Evolutionary conservation across 2,113 vertebrate genomes (phyloP).

Genomic region (Eolophus roseicapilla): DNA sequence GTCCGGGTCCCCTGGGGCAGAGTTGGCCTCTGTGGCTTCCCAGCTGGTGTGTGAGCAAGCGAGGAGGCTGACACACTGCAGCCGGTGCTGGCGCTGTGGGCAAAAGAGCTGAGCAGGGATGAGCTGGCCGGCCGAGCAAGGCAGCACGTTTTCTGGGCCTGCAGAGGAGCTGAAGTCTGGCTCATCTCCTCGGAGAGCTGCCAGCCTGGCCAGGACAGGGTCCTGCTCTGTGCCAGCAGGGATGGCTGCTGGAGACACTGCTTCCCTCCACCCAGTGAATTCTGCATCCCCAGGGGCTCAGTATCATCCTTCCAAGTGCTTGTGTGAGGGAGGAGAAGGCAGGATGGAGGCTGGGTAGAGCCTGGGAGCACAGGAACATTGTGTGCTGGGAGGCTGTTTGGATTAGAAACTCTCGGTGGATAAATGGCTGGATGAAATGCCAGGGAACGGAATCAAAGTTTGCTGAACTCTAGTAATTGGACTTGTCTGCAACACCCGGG

Average conservation of each 20-base stretch:
- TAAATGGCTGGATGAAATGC: conserved; percentile 49
- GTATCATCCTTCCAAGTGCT: not conserved
- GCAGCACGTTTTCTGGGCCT: not conserved
- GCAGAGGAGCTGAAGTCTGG: not conserved
- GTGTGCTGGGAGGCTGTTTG: conserved; percentile 58
- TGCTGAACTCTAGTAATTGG: conserved; percentile 51
- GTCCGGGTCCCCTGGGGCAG: not conserved
- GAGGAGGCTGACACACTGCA: not conserved
- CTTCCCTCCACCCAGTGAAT: not conserved
- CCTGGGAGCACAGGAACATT: conserved; percentile 13
- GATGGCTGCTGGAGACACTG: not conserved
- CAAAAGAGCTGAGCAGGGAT: not conserved
- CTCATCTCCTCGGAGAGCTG: not conserved
- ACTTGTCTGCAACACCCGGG: not conserved
- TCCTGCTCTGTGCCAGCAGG: not conserved
- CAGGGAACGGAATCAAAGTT: conserved; percentile 45
- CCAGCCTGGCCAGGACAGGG: not conserved
- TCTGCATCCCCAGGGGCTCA: not conserved
- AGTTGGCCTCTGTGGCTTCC: not conserved
- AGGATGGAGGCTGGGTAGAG: not conserved
- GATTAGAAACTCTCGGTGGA: conserved; percentile 34
- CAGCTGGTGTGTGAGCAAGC: not conserved
- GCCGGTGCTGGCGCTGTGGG: not conserved
- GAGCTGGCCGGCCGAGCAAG: not conserved
- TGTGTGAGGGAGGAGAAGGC: not conserved